These are phyloP conservation scores for Aldrovandia affinis DNA, from an alignment of 2,797 vertebrate species.

Conservation along the genomic window DNA sequence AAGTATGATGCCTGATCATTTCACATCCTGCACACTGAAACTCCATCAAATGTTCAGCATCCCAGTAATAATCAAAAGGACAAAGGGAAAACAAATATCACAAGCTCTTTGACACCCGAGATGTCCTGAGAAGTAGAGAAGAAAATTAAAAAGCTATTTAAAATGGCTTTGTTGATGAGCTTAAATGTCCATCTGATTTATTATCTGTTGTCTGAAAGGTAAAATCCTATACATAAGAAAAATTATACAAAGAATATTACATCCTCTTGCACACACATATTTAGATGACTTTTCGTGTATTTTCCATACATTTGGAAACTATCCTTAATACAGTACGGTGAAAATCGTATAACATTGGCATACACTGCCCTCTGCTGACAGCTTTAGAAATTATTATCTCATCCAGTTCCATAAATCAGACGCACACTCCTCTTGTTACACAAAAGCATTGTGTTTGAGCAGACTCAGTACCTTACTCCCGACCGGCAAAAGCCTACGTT, in stretches of 20 bases:
- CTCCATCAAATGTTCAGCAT: background rate
- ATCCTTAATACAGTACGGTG: background rate
- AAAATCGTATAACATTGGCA: background rate
- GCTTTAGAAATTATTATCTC: background rate
- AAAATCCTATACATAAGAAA: background rate
- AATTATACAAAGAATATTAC: background rate
- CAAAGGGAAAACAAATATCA: too few relatives aligned
- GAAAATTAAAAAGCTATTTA: too few relatives aligned
- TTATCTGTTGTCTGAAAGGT: background rate
- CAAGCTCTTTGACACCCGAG: too few relatives aligned
- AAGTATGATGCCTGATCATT: background rate
- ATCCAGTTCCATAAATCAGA: background rate
- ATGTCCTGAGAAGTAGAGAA: too few relatives aligned
- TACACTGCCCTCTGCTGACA: background rate
- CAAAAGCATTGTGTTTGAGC: background rate
- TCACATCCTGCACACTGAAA: background rate
- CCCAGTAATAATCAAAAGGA: background rate
- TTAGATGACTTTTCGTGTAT: too few relatives aligned
- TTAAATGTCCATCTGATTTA: background rate
- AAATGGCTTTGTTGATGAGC: too few relatives aligned
- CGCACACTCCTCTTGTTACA: background rate
- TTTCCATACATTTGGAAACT: too few relatives aligned
- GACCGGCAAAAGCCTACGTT: background rate
- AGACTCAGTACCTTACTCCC: background rate
- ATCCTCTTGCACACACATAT: background rate